phyloP scores from a whole-genome alignment of 2,113 vertebrate species.

The Hippolais icterina region DNA sequence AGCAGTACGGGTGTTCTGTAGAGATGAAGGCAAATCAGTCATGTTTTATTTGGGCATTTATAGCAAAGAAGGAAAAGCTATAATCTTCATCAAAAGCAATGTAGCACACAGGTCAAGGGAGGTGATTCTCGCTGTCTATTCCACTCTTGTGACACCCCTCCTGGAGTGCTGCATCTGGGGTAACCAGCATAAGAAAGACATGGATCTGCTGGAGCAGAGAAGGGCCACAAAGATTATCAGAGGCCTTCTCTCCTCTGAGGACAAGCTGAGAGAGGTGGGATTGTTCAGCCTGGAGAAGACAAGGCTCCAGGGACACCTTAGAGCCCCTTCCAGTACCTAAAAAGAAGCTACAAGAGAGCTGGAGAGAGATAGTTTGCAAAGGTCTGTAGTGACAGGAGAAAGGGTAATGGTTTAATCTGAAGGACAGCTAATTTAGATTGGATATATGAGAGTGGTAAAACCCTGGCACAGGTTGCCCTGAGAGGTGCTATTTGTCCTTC shows the following conservation, averaged over 20 bases:
- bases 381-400: not conserved
- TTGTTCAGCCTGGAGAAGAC: not conserved
- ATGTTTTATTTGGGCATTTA: not conserved
- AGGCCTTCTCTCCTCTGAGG: not conserved
- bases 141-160: rapidly evolving
- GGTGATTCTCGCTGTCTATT: not conserved
- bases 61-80: not conserved
- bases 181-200: not conserved
- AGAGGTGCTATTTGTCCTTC: not conserved
- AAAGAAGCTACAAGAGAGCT: not conserved
- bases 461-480: not conserved
- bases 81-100: not conserved
- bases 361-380: not conserved
- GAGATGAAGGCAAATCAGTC: not conserved
- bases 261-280: not conserved
- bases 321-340: not conserved
- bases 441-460: not conserved
- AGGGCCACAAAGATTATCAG: not conserved
- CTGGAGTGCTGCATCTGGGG: not conserved
- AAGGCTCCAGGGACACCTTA: not conserved
- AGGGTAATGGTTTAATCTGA: not conserved
- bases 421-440: not conserved
- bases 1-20: not conserved
- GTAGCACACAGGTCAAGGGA: not conserved
- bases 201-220: too few species aligned